Conservation (phyloP, 2,888 invertebrate genomes). For the Cremastobaeus sp. region DNA sequence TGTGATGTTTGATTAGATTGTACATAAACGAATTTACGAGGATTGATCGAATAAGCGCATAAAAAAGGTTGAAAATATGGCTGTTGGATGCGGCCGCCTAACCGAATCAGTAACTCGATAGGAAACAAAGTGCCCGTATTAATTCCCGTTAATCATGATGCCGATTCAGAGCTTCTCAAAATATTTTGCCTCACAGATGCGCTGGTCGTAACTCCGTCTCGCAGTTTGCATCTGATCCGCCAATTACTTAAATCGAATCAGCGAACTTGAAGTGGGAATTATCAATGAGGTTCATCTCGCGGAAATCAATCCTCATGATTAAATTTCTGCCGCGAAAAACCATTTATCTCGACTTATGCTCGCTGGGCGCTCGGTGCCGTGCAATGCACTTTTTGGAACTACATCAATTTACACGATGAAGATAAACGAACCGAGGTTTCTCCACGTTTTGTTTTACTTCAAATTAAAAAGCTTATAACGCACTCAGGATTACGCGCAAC, state of each 20-base stretch:
- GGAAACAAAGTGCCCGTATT: too few species aligned
- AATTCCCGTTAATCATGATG: too few species aligned
- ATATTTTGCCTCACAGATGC: too few species aligned
- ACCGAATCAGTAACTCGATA: too few species aligned
- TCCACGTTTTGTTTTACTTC: constrained; percentile 51
- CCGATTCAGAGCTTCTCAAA: too few species aligned
- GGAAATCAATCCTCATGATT: constrained; percentile 43
- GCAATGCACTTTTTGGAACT: constrained; percentile 31
- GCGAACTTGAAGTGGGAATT: too few species aligned
- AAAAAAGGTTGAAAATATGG: constrained; percentile 3
- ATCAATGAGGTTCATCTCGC: constrained; percentile 3
- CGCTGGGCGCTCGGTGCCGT: constrained; percentile 11
- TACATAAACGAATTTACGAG: too few species aligned
- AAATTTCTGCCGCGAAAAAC: constrained; percentile 37
- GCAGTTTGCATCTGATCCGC: too few species aligned
- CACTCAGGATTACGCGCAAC: constrained; percentile 41
- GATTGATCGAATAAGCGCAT: too few species aligned
- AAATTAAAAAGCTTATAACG: constrained; percentile 51
- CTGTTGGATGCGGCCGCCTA: background rate
- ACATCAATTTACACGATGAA: constrained; percentile 57
- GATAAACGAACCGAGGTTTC: constrained; percentile 53
- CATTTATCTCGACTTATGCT: constrained; percentile 37
- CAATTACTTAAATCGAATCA: constrained; percentile 14
- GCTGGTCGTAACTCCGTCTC: too few species aligned
- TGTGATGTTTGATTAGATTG: too few species aligned